Evolutionary conservation across 92 coral and sea anemone genomes (phyloP).

Genomic region (Ricordea florida): DNA sequence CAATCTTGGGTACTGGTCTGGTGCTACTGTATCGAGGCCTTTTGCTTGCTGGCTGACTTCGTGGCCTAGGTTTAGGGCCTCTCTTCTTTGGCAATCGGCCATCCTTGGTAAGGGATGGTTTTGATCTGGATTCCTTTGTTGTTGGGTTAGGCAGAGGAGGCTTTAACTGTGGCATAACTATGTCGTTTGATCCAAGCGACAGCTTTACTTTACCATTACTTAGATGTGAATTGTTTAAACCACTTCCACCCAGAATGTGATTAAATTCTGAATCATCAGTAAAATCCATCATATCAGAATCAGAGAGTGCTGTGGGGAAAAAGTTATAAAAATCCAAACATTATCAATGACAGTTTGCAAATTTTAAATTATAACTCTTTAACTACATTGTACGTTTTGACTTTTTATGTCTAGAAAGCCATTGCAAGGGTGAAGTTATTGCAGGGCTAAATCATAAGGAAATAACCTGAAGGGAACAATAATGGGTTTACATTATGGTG

Average conservation of each 20-base stretch:
- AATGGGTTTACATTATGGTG: no score
- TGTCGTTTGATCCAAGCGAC: conserved; percentile 15
- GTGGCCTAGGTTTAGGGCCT: conserved; percentile 62
- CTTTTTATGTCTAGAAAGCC: no score
- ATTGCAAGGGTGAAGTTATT: no score
- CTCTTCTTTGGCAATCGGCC: conserved; percentile 69
- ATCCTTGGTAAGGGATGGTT: conserved; percentile 55
- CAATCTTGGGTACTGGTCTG: conserved; percentile 71
- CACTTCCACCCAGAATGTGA: conserved; percentile 10
- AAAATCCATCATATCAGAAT: conserved; percentile 9
- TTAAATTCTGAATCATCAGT: conserved; percentile 32
- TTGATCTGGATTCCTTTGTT: conserved; percentile 27
- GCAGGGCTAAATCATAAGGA: no score
- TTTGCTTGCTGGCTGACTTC: conserved; percentile 57
- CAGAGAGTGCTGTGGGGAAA: conserved; percentile 4
- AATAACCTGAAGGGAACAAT: no score
- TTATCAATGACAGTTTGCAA: neutral
- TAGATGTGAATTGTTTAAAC: conserved; percentile 9
- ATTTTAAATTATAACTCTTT: no score
- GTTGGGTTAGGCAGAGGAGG: conserved; percentile 37
- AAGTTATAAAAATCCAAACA: neutral
- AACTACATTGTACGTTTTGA: no score
- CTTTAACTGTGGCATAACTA: conserved; percentile 39
- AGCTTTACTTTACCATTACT: conserved; percentile 31
- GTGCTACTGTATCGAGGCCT: conserved; percentile 59